phyloP scores from a whole-genome alignment of 2,113 vertebrate species.

The Ammodytes marinus region DNA sequence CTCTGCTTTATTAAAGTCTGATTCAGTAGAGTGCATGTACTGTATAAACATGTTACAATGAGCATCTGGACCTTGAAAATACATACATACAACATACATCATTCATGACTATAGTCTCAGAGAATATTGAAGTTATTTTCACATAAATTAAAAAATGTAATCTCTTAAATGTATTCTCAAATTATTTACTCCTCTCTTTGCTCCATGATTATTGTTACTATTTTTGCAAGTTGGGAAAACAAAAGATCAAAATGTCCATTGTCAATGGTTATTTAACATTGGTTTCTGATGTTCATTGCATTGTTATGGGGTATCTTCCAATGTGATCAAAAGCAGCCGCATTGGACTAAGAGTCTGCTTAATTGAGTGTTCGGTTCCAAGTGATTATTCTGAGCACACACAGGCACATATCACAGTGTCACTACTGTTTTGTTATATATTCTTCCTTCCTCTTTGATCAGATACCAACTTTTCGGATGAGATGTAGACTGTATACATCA shows the following conservation, averaged over 20 bases:
- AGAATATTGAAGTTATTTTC: no score
- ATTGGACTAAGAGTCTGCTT: constrained; percentile 4
- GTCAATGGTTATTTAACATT: constrained; percentile 12
- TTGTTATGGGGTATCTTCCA: neutral
- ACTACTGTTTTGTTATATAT: neutral
- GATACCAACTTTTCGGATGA: constrained; percentile 5
- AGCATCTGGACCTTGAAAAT: no score
- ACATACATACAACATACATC: no score
- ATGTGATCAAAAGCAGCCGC: constrained; percentile 17
- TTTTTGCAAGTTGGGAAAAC: neutral
- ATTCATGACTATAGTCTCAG: no score
- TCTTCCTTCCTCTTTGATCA: constrained; percentile 34
- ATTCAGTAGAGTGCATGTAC: no score
- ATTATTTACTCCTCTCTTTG: no score
- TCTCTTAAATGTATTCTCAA: no score
- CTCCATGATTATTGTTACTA: no score
- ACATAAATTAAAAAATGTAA: no score
- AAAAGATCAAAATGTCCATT: neutral
- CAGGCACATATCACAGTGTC: constrained; percentile 4
- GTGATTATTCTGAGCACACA: constrained; percentile 15
- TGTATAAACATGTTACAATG: no score
- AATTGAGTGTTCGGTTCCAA: constrained; percentile 15
- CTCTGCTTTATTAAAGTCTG: no score
- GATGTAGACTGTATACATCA: constrained; percentile 1
- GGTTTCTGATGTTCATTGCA: neutral